A percentile compares a stretch with the other conserved stretches of the same genome.
Evolutionary conservation across 2,797 vertebrate genomes (phyloP).

Genomic region (Syndactyla subalaris): DNA sequence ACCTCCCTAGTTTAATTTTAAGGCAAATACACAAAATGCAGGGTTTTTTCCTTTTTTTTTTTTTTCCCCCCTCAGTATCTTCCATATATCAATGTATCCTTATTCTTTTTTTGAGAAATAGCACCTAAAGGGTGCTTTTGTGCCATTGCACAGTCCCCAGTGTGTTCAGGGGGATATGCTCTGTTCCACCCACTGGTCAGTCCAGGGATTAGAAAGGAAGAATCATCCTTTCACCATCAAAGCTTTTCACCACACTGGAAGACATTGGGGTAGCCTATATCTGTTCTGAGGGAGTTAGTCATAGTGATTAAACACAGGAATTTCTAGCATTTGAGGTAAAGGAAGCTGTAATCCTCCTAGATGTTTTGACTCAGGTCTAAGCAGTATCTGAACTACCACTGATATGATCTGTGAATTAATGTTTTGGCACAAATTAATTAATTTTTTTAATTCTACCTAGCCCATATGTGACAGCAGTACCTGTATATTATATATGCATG

Average conservation of each 20-base stretch:
- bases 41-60: background rate
- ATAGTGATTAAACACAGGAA: background rate
- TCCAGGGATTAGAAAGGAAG: background rate
- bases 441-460: background rate
- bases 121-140: background rate
- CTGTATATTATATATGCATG: no score
- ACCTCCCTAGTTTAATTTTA: background rate
- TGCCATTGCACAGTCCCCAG: rapidly evolving
- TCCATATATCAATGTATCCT: no score
- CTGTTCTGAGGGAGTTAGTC: background rate
- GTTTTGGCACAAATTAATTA: background rate
- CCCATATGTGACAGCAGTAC: background rate
- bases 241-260: background rate
- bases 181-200: background rate
- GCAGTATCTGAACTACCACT: background rate
- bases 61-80: background rate
- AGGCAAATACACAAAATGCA: background rate
- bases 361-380: background rate
- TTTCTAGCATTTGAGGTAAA: background rate
- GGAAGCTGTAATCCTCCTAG: background rate
- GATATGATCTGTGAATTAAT: background rate
- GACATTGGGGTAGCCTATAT: background rate
- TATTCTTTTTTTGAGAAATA: background rate
- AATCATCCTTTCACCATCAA: background rate
- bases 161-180: background rate